A percentile compares a stretch with the other conserved stretches of the same genome.
phyloP scores from a whole-genome alignment of 2,797 vertebrate genomes.

The Phyllotis vaccarum region DNA sequence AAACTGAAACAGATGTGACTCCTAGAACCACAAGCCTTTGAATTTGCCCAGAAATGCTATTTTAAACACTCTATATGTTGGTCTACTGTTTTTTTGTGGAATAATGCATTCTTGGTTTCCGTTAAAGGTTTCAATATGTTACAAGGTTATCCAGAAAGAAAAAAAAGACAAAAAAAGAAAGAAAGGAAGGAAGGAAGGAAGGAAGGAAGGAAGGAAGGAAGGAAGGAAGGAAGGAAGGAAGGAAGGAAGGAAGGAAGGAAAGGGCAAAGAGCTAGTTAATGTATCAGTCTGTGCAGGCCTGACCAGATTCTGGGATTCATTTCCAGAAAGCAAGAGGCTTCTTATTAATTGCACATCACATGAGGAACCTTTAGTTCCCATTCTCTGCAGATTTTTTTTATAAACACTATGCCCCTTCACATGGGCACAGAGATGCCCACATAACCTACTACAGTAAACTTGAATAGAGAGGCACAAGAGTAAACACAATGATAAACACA shows the following conservation, averaged over 20 bases:
- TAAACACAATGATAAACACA: constrained; percentile 36
- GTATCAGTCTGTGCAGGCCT: constrained; percentile 59
- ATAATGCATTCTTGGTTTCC: constrained; percentile 89
- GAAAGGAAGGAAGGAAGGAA: no score
- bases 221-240: no score
- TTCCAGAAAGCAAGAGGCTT: constrained; percentile 71
- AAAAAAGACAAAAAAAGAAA: not conserved
- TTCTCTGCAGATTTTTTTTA: constrained; percentile 66
- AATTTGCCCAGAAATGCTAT: constrained; percentile 91
- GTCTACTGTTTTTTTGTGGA: constrained; percentile 88
- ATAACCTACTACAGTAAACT: not conserved
- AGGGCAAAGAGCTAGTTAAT: constrained; percentile 57
- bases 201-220: no score
- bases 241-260: no score
- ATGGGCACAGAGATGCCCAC: not conserved
- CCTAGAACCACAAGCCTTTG: constrained; percentile 89
- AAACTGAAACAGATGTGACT: constrained; percentile 91
- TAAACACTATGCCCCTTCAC: constrained; percentile 38
- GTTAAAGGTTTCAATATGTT: constrained; percentile 86
- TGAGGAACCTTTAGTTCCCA: constrained; percentile 63
- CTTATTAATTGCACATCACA: constrained; percentile 72
- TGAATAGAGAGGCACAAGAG: not conserved
- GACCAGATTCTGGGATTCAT: constrained; percentile 54
- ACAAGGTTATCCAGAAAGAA: constrained; percentile 84
- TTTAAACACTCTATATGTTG: constrained; percentile 90